Conservation (phyloP, 2,797 vertebrate species). For the Craterocephalus amniculus region DNA sequence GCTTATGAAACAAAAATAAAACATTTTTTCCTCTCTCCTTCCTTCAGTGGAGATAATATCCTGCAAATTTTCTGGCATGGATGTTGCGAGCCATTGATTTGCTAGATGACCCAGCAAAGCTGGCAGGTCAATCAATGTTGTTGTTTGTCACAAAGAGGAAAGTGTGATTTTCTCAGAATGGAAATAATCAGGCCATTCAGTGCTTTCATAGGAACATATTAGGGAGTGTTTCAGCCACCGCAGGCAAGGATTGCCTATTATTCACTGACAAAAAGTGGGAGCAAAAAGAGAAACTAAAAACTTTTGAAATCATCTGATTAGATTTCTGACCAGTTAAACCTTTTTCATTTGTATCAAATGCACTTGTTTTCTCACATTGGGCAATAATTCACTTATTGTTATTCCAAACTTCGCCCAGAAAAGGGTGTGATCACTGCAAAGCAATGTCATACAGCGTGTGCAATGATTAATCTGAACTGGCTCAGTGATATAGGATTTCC, state of each 20-base stretch:
- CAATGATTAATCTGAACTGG: conserved; percentile 83
- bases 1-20: conserved; percentile 54
- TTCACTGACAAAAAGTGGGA: conserved; percentile 63
- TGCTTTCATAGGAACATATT: conserved; percentile 38
- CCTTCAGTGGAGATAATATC: conserved; percentile 25
- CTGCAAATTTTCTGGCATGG: conserved; percentile 18
- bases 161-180: conserved; percentile 54
- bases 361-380: conserved; percentile 68
- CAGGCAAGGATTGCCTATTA: conserved; percentile 62
- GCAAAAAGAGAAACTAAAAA: conserved; percentile 60
- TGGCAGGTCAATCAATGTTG: conserved; percentile 62
- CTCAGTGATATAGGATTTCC: conserved; percentile 80
- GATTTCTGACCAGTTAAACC: conserved; percentile 57
- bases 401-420: conserved; percentile 60
- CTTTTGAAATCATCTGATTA: conserved; percentile 61
- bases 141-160: conserved; percentile 56
- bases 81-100: conserved; percentile 56
- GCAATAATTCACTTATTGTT: conserved; percentile 70
- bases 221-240: conserved; percentile 32
- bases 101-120: conserved; percentile 47
- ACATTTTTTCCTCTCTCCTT: conserved; percentile 10
- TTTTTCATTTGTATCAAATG: conserved; percentile 53
- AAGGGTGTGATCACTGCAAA: conserved; percentile 69
- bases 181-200: conserved; percentile 62
- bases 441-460: conserved; percentile 71